phyloP scores from a whole-genome alignment of 2,888 invertebrate genomes.

The Zhuqinia jingwanae region DNA sequence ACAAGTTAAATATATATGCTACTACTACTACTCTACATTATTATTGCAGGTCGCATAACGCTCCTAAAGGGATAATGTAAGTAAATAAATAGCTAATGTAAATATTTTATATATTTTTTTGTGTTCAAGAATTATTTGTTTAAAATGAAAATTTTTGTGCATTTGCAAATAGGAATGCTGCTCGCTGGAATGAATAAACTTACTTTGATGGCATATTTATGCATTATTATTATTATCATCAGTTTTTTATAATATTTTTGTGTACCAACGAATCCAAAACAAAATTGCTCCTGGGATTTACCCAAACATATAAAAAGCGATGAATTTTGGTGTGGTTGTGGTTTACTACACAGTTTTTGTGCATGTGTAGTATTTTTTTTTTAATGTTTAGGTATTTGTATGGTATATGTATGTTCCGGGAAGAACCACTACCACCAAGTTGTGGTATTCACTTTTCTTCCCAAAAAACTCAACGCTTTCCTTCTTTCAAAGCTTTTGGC shows the following conservation, averaged over 20 bases:
- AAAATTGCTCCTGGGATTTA: constrained; percentile 64
- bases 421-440: constrained; percentile 49
- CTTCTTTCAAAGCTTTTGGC: constrained; percentile 41
- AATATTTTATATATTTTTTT: too few species aligned
- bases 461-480: constrained; percentile 26
- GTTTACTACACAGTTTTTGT: neutral
- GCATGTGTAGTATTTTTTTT: neutral
- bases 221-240: constrained; percentile 22
- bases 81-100: too few species aligned
- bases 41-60: too few species aligned
- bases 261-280: constrained; percentile 3
- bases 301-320: constrained; percentile 64
- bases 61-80: too few species aligned
- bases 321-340: constrained; percentile 47
- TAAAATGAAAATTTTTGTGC: too few species aligned
- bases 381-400: too few species aligned
- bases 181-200: neutral
- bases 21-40: too few species aligned
- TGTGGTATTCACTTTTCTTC: constrained; percentile 59
- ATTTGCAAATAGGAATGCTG: too few species aligned
- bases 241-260: neutral
- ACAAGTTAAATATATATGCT: too few species aligned
- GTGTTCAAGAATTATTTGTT: too few species aligned
- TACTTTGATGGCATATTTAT: constrained; percentile 3
- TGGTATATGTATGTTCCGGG: neutral